phyloP scores from a whole-genome alignment of 2,113 vertebrate species.

The Dasyornis broadbenti region DNA sequence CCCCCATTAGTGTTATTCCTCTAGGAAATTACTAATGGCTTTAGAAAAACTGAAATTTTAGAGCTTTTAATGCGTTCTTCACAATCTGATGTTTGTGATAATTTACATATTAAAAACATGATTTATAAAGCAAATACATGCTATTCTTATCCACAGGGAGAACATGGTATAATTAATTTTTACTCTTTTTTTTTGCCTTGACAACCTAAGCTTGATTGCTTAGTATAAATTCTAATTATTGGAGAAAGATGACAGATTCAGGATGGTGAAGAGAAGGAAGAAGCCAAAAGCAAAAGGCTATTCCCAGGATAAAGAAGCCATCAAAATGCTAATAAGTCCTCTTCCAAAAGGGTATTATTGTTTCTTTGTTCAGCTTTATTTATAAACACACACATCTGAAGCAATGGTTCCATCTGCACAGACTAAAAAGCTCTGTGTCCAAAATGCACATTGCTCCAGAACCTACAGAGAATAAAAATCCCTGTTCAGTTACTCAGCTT shows the following conservation, averaged over 20 bases:
- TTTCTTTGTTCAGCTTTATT: constrained; percentile 20
- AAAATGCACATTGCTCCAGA: background rate
- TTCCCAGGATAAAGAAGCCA: constrained; percentile 13
- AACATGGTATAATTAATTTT: background rate
- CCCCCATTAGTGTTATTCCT: background rate
- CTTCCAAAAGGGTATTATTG: background rate
- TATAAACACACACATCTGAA: background rate
- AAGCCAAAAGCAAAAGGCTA: background rate
- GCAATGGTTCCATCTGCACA: background rate
- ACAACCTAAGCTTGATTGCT: constrained; percentile 2
- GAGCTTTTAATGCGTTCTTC: background rate
- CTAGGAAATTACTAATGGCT: background rate
- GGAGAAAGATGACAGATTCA: background rate
- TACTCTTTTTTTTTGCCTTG: background rate
- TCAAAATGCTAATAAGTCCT: constrained; percentile 30
- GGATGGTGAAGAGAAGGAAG: background rate
- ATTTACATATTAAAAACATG: background rate
- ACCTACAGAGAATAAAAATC: background rate
- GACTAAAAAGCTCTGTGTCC: background rate
- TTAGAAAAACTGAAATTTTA: background rate
- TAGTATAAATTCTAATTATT: constrained; percentile 21
- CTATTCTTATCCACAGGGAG: background rate
- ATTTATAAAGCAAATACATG: constrained; percentile 13
- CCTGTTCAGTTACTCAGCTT: background rate
- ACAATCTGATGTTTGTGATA: background rate